Evolutionary conservation across 2,113 vertebrate species (phyloP).

Genomic region (Pagrus major): DNA sequence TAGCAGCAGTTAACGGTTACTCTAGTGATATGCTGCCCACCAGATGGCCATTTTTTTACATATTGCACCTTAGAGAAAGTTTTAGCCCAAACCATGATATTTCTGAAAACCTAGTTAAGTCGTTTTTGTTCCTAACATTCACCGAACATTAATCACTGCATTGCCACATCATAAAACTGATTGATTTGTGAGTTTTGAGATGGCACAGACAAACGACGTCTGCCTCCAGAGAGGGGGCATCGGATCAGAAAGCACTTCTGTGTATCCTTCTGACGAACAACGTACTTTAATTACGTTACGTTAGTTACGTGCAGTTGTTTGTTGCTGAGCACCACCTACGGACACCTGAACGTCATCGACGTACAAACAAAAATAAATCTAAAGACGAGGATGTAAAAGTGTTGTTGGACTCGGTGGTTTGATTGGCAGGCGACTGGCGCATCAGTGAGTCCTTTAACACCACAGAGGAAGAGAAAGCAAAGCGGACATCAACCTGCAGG

Average conservation of each 20-base stretch:
- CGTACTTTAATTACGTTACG: background rate
- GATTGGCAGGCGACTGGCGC: background rate
- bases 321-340: conserved; percentile 13
- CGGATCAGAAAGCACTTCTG: background rate
- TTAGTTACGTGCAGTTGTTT: background rate
- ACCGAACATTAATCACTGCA: too few species aligned
- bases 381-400: background rate
- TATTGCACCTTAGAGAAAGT: too few species aligned
- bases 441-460: background rate
- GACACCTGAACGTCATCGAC: conserved; percentile 17
- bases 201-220: too few species aligned
- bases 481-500: background rate
- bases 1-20: too few species aligned
- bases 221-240: background rate
- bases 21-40: too few species aligned
- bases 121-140: too few species aligned
- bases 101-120: too few species aligned
- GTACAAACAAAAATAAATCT: background rate
- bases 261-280: background rate
- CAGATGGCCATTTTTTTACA: too few species aligned
- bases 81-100: too few species aligned
- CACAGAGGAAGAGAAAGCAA: background rate
- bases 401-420: background rate
- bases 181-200: background rate
- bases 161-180: too few species aligned